These are phyloP conservation scores for Caenorhabditis sulstoni DNA, from an alignment of 2,888 invertebrate species.

Conservation along the genomic window DNA sequence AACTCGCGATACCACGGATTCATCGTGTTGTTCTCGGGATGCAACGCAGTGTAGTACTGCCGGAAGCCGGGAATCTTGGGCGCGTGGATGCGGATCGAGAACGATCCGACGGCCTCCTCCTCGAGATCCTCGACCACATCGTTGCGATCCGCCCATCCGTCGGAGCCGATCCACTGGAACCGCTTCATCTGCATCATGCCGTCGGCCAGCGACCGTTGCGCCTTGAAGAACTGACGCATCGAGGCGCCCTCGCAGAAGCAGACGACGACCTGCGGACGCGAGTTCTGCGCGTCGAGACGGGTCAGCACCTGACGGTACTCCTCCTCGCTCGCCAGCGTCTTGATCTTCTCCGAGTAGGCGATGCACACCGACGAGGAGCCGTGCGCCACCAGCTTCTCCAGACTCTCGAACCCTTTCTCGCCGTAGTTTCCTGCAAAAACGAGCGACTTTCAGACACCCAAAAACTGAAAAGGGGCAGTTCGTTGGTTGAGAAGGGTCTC, in stretches of 20 bases:
- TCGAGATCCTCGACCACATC: slow-evolving; percentile 87
- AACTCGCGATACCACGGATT: slow-evolving; percentile 88
- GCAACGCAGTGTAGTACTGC: slow-evolving; percentile 85
- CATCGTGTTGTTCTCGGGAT: slow-evolving; percentile 85
- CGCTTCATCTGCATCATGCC: slow-evolving; percentile 40
- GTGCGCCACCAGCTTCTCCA: slow-evolving; percentile 82
- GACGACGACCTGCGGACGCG: slow-evolving; percentile 81
- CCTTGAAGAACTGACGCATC: slow-evolving; percentile 81
- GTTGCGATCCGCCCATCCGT: slow-evolving; percentile 77
- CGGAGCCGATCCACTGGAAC: slow-evolving; percentile 80
- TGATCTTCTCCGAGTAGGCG: slow-evolving; percentile 85
- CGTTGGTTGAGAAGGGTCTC: no score
- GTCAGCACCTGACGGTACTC: slow-evolving; percentile 74
- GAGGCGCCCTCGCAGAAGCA: slow-evolving; percentile 89
- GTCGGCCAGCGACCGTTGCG: slow-evolving; percentile 72
- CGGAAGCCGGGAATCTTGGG: slow-evolving; percentile 84
- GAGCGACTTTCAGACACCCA: no score
- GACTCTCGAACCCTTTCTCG: slow-evolving; percentile 86
- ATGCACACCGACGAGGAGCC: slow-evolving; percentile 85
- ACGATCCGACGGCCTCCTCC: slow-evolving; percentile 85
- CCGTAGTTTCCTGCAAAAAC: slow-evolving; percentile 88
- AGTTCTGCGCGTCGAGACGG: slow-evolving; percentile 67
- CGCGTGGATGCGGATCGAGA: slow-evolving; percentile 88
- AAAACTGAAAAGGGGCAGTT: no score
- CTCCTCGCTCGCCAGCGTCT: slow-evolving; percentile 73